Evolutionary conservation across 2,888 invertebrate species (phyloP).

Genomic region (Leucophenga maculata): DNA sequence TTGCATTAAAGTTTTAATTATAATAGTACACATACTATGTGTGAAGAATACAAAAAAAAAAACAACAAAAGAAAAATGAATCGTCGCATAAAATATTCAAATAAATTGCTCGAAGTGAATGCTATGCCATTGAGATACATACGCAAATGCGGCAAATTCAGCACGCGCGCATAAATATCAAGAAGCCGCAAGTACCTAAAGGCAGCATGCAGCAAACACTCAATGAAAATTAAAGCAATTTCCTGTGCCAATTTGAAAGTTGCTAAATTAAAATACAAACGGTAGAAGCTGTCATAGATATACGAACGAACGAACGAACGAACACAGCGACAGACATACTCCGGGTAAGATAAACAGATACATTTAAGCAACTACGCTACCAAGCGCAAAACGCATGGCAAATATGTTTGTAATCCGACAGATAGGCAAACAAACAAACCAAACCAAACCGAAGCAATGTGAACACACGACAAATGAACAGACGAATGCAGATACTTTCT

Average conservation of each 20-base stretch:
- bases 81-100: too few relatives aligned
- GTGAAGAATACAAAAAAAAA: too few relatives aligned
- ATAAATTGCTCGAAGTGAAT: too few relatives aligned
- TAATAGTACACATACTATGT: too few relatives aligned
- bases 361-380: not conserved
- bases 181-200: constrained; percentile 16
- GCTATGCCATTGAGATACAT: not conserved
- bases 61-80: too few relatives aligned
- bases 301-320: not conserved
- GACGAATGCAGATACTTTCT: constrained; percentile 1
- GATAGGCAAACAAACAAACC: constrained; percentile 23
- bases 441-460: constrained; percentile 14
- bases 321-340: not conserved
- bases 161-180: constrained; percentile 50
- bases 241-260: constrained; percentile 62
- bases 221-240: constrained; percentile 63
- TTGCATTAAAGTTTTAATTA: too few relatives aligned
- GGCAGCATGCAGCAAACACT: constrained; percentile 46
- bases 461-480: constrained; percentile 23
- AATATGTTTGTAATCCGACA: constrained; percentile 38
- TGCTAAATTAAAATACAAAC: constrained; percentile 58
- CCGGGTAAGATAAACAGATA: not conserved
- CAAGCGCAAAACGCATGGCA: constrained; percentile 17
- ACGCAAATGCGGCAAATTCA: not conserved
- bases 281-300: constrained; percentile 2